Evolutionary conservation across 2,888 invertebrate genomes (phyloP), one percentile per base, ranked within the genome.

Genomic region (Masnerella sp.): DNA sequence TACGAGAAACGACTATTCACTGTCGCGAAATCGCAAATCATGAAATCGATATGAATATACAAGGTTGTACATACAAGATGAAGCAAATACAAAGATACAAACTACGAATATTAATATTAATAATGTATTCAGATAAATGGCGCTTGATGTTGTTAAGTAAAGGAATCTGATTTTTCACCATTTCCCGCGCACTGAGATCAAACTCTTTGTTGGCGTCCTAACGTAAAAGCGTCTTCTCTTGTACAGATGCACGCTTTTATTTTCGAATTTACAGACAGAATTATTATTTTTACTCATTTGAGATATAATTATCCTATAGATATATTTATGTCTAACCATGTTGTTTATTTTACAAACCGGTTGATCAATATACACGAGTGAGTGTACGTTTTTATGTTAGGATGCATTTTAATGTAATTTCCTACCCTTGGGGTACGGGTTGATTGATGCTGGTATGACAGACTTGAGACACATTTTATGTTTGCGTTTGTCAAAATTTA

Each of bases 81-180:
- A 47, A 11, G 32, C 22, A 17, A 20, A 54, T 32, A n/a, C 15
- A 36, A 11, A 59, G 17, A 49, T 14, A 59, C 51, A 69, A 54
- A 54, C 30, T 56, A 70, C 25, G 17, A 56, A 42, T 61, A 69
- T 47, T 56, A 54, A 54, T 56, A 85, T 83, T 85, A 84, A 85
- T 82, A 83, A 78, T 78, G 79, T 82, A 80, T 80, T 80, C 79
- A 81, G 82, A 82, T 82, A 83, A 84, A 84, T 82, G 80, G 81
- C 74, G 80, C 80, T 86, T 82, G 82, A 82, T 84, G 84, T 85
- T 85, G 83, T 84, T 83, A 81, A 83, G 83, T 84, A 82, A 81
- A 78, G 79, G 79, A 67, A 69, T 81, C 69, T 71, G 68, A 78
- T 59, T 80, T 78, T 80, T 80, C 79, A 79, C 70, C 69, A 76